Percentiles rank a stretch among this genome's conserved stretches.
These are phyloP conservation scores for Drosophila varians DNA, from an alignment of 1,140 invertebrate genomes.

Conservation along the genomic window DNA sequence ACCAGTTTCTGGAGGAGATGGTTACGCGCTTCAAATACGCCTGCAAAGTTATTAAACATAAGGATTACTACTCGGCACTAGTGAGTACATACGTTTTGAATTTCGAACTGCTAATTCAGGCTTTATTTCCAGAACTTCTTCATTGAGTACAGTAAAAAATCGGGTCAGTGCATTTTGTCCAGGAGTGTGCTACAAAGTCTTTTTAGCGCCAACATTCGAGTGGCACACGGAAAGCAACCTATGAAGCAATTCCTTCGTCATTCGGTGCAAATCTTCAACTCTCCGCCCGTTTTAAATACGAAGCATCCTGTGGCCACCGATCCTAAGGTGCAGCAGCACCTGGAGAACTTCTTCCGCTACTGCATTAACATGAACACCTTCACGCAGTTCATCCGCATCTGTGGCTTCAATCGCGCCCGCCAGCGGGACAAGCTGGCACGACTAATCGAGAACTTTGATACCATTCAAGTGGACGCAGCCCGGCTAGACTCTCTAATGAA, in stretches of 20 bases:
- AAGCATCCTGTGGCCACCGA: slow-evolving; percentile 87
- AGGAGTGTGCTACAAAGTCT: slow-evolving; percentile 94
- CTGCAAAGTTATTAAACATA: slow-evolving; percentile 91
- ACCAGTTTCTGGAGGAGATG: slow-evolving; percentile 93
- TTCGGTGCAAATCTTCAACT: slow-evolving; percentile 93
- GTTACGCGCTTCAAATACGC: slow-evolving; percentile 91
- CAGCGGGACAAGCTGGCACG: slow-evolving; percentile 97
- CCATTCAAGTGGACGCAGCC: slow-evolving; percentile 97
- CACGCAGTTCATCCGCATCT: slow-evolving; percentile 93
- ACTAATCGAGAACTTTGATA: slow-evolving; percentile 93
- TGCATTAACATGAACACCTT: slow-evolving; percentile 92
- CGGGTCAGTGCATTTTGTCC: slow-evolving; percentile 95
- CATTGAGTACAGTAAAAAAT: slow-evolving; percentile 94
- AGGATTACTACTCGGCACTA: slow-evolving; percentile 92
- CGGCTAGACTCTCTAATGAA: slow-evolving; percentile 94
- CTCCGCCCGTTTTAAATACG: slow-evolving; percentile 91
- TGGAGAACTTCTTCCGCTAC: slow-evolving; percentile 94
- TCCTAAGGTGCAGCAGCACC: slow-evolving; percentile 86
- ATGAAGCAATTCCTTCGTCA: slow-evolving; percentile 93
- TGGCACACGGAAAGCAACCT: slow-evolving; percentile 84
- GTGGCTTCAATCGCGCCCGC: slow-evolving; percentile 96
- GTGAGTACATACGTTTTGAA: too few species aligned
- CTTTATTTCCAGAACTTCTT: slow-evolving; percentile 93
- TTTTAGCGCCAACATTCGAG: slow-evolving; percentile 86
- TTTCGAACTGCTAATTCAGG: too few species aligned